phyloP scores from a whole-genome alignment of 2,113 vertebrate genomes.

The Sylvietta virens region DNA sequence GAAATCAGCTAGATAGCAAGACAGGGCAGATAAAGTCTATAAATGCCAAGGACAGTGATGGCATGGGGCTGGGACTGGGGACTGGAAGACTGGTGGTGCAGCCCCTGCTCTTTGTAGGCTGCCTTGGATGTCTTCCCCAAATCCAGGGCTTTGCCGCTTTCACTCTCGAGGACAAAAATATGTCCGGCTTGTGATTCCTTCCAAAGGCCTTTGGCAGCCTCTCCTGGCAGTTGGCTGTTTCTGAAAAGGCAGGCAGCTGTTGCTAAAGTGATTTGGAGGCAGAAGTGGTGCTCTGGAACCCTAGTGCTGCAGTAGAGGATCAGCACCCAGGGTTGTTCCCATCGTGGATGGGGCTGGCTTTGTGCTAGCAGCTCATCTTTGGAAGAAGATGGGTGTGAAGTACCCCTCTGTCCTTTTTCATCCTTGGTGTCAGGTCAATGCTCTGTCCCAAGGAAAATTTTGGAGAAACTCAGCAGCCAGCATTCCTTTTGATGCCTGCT shows the following conservation, averaged over 20 bases:
- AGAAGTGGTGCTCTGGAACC: background rate
- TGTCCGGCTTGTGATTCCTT: background rate
- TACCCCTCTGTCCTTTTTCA: background rate
- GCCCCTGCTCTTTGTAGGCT: background rate
- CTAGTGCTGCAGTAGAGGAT: background rate
- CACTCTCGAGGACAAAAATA: background rate
- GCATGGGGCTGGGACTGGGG: background rate
- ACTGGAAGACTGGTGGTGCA: background rate
- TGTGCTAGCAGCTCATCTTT: background rate
- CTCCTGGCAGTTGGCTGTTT: slow-evolving; percentile 24
- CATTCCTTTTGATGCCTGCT: background rate
- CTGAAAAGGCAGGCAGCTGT: slow-evolving; percentile 20
- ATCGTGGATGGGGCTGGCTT: background rate
- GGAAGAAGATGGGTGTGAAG: background rate
- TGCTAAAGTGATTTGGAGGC: slow-evolving; percentile 18
- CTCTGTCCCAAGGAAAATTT: background rate
- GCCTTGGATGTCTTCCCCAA: background rate
- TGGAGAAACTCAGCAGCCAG: background rate
- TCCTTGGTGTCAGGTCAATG: background rate
- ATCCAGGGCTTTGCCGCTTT: background rate
- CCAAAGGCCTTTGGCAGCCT: slow-evolving; percentile 34
- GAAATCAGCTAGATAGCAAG: background rate
- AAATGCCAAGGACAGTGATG: background rate
- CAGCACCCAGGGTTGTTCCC: background rate
- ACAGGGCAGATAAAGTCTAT: background rate